Evolutionary conservation across 2,113 vertebrate species (phyloP).

Genomic region (Platycercus adscitus): DNA sequence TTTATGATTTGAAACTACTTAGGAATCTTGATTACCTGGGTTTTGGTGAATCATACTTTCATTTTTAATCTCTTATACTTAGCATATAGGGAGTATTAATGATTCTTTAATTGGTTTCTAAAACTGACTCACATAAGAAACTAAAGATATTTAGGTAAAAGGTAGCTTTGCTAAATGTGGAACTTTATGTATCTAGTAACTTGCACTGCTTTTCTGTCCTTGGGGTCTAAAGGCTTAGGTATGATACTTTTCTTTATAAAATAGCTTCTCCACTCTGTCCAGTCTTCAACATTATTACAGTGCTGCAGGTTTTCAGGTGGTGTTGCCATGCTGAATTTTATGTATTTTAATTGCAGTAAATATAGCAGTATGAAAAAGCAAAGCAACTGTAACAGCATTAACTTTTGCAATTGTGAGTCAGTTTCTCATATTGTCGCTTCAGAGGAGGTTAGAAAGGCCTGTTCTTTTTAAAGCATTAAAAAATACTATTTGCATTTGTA

Average conservation of each 20-base stretch:
- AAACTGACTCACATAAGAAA: background rate
- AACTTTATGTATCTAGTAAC: background rate
- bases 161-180: background rate
- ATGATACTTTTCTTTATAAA: background rate
- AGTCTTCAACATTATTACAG: background rate
- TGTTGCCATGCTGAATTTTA: background rate
- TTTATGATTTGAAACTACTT: background rate
- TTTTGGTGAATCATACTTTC: background rate
- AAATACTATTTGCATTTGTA: background rate
- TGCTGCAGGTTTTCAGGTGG: background rate
- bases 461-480: background rate
- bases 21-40: rapidly evolving
- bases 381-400: background rate
- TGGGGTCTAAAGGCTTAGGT: background rate
- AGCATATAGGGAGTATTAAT: background rate
- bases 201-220: background rate
- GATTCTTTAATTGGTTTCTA: background rate
- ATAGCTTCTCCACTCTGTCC: background rate
- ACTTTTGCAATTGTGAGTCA: background rate
- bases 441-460: background rate
- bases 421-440: background rate
- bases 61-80: background rate
- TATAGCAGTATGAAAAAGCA: background rate
- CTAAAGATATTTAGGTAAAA: background rate
- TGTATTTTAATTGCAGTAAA: background rate